Conservation (phyloP, 2,888 invertebrate species). For the Agriotes lineatus region DNA sequence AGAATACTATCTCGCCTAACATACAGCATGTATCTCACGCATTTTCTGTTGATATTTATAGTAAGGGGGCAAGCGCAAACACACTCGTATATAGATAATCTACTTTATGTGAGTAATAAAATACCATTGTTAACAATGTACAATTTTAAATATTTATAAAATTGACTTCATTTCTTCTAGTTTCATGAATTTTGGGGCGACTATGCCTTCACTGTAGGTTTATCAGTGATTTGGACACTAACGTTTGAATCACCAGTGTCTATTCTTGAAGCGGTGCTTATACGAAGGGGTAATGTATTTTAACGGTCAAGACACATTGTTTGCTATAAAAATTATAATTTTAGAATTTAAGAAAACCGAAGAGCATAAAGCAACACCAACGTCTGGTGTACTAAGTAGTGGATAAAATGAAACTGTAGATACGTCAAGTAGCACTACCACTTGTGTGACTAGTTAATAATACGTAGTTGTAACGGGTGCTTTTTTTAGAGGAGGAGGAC, state of each 20-base stretch:
- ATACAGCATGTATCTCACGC: constrained; percentile 70
- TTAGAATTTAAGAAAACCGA: too few relatives aligned
- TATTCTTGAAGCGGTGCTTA: constrained; percentile 63
- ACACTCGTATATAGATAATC: constrained; percentile 52
- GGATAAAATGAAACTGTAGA: too few relatives aligned
- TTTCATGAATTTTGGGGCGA: constrained; percentile 66
- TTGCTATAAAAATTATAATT: too few relatives aligned
- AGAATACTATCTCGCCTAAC: constrained; percentile 69
- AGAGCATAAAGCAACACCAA: too few relatives aligned
- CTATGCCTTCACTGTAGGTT: constrained; percentile 61
- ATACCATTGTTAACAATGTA: not conserved
- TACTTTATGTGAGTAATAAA: constrained; percentile 52
- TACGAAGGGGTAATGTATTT: constrained; percentile 33
- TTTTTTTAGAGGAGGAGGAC: too few relatives aligned
- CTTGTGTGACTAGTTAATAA: too few relatives aligned
- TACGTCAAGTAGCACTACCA: too few relatives aligned
- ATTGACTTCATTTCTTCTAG: too few relatives aligned
- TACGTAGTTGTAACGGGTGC: too few relatives aligned
- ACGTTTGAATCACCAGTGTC: constrained; percentile 68
- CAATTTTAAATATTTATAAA: not conserved
- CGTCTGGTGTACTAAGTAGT: too few relatives aligned
- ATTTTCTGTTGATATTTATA: constrained; percentile 61
- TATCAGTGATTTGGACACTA: constrained; percentile 64
- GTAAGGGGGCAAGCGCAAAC: constrained; percentile 49
- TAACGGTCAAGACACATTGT: too few relatives aligned